Base-by-base conservation (phyloP, 2,888 invertebrate species). In the Boloria euphrosyne region DNA sequence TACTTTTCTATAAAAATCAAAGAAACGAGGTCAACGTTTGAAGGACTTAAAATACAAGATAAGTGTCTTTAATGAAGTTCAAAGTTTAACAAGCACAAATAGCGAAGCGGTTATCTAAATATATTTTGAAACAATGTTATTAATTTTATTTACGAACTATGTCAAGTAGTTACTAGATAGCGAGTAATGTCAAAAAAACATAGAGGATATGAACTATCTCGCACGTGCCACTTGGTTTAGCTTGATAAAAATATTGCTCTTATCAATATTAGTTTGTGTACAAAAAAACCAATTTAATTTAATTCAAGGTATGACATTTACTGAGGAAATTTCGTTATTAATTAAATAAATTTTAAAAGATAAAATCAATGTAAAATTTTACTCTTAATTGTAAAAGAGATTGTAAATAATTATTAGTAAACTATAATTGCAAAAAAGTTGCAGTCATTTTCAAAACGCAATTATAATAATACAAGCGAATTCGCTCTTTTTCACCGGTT, bases 31-130 rank as follows among this genome's bases (percentile, higher is more conserved):
- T 57, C 57, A 13, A 38, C 31, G 31, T 46, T 57, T n/a, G 52
- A 52, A 47, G 17, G 38, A 38, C 58, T 43, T 16, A 4, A 46
- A 46, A 46, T 44, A 50, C 27, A 47, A 38, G 55, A 63, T 63
- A 63, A 50, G n/a, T 22, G 16, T 55, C 22, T 44, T 58, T 46
- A 64, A 38, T 52, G 18, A 46, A 66, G 61, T 51, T 66, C 55
- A 57, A 57, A 66, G 66, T 61, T 62, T 66, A 62, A 66, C 51
- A 57, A 55, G 7, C 17, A 55, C 27, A 51, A 31, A 44, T 31
- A 52, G 27, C 50, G 49, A 44, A 22, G 43, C 17, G 46, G 47
- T 65, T 65, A 65, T 65, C 60, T 54, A 47, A 13, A 31, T 17
- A 38, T 53, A 52, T 60, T 60, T 22, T 27, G 53, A 65, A 59